phyloP scores from a whole-genome alignment of 2,888 invertebrate species.

The Pammene fasciana region DNA sequence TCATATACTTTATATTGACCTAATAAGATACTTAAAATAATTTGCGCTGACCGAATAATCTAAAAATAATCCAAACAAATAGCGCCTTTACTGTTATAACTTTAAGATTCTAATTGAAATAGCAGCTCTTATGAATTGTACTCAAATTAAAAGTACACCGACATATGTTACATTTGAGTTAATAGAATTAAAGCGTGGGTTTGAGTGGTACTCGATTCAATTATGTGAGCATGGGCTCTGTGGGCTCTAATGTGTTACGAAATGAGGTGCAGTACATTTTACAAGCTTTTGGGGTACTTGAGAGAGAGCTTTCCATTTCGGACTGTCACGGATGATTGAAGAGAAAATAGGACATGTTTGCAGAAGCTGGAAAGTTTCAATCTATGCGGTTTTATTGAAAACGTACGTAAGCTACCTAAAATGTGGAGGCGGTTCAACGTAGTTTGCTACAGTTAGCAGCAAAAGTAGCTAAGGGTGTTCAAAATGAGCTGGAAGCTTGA shows the following conservation, averaged over 20 bases:
- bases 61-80: not conserved
- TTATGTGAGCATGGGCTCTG: slow-evolving; percentile 32
- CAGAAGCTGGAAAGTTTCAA: too few species aligned
- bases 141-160: slow-evolving; percentile 2
- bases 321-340: too few species aligned
- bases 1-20: slow-evolving; percentile 24
- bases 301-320: too few species aligned
- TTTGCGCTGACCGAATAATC: not conserved
- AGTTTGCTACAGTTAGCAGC: too few species aligned
- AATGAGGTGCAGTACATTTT: slow-evolving; percentile 4
- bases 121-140: not conserved
- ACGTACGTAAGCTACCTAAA: too few species aligned
- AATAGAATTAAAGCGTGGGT: slow-evolving; percentile 36
- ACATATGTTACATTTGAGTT: slow-evolving; percentile 24
- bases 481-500: too few species aligned
- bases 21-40: slow-evolving; percentile 28
- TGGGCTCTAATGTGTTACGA: slow-evolving; percentile 32
- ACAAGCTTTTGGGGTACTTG: too few species aligned
- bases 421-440: too few species aligned
- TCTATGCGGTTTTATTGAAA: too few species aligned
- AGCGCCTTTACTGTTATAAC: not conserved
- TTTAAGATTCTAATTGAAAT: not conserved
- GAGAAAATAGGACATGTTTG: too few species aligned
- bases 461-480: too few species aligned
- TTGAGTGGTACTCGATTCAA: slow-evolving; percentile 26